A percentile compares a stretch with the other conserved stretches of the same genome.
Conservation (phyloP, 2,888 invertebrate species). For the Atherix ibis region DNA sequence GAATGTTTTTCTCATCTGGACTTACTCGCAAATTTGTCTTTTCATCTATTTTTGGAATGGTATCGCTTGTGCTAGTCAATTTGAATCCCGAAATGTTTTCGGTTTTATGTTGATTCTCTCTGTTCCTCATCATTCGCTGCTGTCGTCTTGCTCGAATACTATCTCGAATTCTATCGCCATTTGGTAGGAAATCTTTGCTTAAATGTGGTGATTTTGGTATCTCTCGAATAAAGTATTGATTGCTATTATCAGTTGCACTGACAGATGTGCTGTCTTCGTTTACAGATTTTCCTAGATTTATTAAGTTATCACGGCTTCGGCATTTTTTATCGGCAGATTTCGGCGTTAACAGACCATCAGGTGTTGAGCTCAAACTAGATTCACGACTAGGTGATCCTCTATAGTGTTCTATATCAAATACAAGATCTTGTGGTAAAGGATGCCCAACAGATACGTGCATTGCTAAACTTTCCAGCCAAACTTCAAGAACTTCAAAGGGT, state of each 20-base stretch:
- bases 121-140: conserved; percentile 15
- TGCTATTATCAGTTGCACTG: neutral
- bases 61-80: too few species aligned
- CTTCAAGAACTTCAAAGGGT: conserved; percentile 74
- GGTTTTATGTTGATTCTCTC: conserved; percentile 12
- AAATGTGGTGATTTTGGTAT: conserved; percentile 32
- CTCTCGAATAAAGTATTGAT: conserved; percentile 13
- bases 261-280: neutral
- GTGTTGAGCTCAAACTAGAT: conserved; percentile 27
- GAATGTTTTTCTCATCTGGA: conserved; percentile 1
- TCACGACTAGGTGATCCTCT: conserved; percentile 32
- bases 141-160: conserved; percentile 30
- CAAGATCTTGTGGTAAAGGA: conserved; percentile 46
- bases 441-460: conserved; percentile 52
- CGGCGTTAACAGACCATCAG: conserved; percentile 28
- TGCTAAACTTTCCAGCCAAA: conserved; percentile 71
- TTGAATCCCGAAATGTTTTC: too few species aligned
- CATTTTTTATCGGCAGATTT: conserved; percentile 17
- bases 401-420: conserved; percentile 62
- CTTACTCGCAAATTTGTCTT: too few species aligned
- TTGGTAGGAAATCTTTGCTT: conserved; percentile 32
- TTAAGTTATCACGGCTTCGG: conserved; percentile 27
- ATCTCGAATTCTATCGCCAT: conserved; percentile 29
- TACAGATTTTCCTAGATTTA: conserved; percentile 4
- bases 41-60: too few species aligned